Evolutionary conservation across 1,140 invertebrate genomes (phyloP).

Genomic region (Drosophila saltans): DNA sequence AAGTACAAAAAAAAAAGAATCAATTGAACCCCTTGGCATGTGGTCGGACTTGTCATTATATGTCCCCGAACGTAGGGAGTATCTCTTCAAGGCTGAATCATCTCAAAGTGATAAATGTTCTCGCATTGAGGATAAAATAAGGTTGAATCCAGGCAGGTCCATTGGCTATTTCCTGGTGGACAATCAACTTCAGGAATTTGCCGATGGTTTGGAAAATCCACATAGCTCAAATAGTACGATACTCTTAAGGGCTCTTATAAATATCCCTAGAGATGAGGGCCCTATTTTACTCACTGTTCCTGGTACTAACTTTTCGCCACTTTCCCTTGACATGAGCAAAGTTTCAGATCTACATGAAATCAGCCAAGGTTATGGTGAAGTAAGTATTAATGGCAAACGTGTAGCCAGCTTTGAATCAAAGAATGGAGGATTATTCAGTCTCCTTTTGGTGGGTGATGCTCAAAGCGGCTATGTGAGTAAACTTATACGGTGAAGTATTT

Average conservation of each 20-base stretch:
- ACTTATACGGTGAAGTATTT: background rate
- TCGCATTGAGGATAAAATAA: slow-evolving; percentile 41
- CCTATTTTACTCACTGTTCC: slow-evolving; percentile 34
- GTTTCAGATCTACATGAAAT: slow-evolving; percentile 82
- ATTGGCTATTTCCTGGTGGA: slow-evolving; percentile 82
- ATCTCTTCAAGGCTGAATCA: slow-evolving; percentile 36
- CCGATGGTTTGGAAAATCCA: slow-evolving; percentile 54
- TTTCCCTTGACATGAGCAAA: slow-evolving; percentile 38
- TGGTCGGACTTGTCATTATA: slow-evolving; percentile 57
- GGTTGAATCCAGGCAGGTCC: slow-evolving; percentile 70
- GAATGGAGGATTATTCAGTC: slow-evolving; percentile 86
- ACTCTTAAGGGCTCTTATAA: slow-evolving; percentile 59
- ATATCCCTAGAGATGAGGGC: slow-evolving; percentile 47
- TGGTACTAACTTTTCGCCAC: background rate
- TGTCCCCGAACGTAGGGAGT: slow-evolving; percentile 24
- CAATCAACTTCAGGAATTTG: slow-evolving; percentile 50
- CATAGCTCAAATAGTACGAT: slow-evolving; percentile 19
- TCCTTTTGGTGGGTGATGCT: slow-evolving; percentile 85
- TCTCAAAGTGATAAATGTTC: slow-evolving; percentile 33
- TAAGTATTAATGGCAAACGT: slow-evolving; percentile 71
- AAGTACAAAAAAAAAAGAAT: background rate
- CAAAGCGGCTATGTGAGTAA: slow-evolving; percentile 83
- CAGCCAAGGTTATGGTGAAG: slow-evolving; percentile 79
- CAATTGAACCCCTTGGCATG: slow-evolving; percentile 54
- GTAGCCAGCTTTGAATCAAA: slow-evolving; percentile 79